These are phyloP conservation scores for Drosophila villosipedis DNA, from an alignment of 2,888 invertebrate species.

Conservation along the genomic window DNA sequence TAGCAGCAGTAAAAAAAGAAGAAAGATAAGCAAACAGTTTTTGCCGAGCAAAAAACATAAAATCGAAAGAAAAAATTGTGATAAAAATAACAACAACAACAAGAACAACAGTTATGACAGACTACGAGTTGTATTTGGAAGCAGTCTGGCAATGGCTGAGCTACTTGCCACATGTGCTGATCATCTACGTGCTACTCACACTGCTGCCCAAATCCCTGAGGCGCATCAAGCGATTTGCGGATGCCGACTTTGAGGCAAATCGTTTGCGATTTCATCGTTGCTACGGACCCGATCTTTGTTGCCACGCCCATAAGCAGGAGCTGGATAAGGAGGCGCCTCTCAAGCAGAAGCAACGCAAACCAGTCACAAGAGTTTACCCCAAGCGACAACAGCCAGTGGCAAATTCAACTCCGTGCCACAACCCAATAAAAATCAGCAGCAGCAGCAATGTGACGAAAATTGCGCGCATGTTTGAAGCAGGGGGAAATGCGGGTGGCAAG, in stretches of 20 bases:
- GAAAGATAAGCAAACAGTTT: conserved; percentile 15
- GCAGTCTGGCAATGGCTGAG: conserved; percentile 73
- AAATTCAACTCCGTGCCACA: conserved; percentile 18
- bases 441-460: conserved; percentile 83
- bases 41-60: conserved; percentile 37
- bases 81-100: conserved; percentile 21
- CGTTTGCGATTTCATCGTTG: conserved; percentile 81
- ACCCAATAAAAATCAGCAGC: conserved; percentile 40
- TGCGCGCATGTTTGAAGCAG: conserved; percentile 84
- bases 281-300: conserved; percentile 83
- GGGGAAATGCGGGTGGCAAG: conserved; percentile 60
- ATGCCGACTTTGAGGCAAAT: conserved; percentile 78
- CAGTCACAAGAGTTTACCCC: conserved; percentile 82
- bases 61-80: conserved; percentile 50
- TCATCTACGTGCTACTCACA: conserved; percentile 80
- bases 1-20: conserved; percentile 27
- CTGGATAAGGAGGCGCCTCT: conserved; percentile 55
- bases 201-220: conserved; percentile 81
- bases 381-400: conserved; percentile 68
- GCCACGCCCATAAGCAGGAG: conserved; percentile 68
- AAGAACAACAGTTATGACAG: conserved; percentile 18
- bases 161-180: conserved; percentile 75
- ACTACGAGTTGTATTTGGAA: conserved; percentile 63
- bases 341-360: conserved; percentile 81
- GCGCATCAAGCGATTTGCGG: conserved; percentile 77